Conservation (phyloP, 1,140 invertebrate genomes). For the Orchestia grillus region DNA sequence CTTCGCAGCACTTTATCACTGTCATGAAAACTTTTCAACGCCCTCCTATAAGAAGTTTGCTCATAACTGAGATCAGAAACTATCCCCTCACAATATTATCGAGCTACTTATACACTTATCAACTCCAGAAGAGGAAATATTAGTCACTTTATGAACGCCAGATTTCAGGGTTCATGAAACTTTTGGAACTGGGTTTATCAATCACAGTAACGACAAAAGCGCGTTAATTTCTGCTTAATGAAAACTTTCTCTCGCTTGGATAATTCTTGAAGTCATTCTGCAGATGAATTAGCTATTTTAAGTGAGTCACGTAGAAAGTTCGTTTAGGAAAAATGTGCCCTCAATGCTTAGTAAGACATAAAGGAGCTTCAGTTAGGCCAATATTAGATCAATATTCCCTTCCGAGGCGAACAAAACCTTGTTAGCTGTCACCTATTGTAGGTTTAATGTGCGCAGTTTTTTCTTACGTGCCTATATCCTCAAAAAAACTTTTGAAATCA, state of each 20-base stretch:
- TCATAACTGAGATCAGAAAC: conserved; percentile 51
- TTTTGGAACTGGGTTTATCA: neutral
- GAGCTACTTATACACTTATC: conserved; percentile 49
- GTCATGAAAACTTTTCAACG: conserved; percentile 32
- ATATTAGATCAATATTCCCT: neutral
- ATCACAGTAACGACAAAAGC: neutral
- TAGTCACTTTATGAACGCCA: neutral
- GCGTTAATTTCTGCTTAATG: neutral
- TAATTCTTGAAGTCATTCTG: neutral
- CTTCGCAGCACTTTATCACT: conserved; percentile 24
- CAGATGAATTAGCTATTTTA: neutral
- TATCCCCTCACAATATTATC: conserved; percentile 47
- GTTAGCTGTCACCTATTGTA: no score
- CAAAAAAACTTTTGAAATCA: no score
- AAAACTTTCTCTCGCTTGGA: neutral
- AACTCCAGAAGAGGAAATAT: neutral
- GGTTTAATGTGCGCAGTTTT: no score
- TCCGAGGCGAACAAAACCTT: no score
- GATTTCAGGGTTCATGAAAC: neutral
- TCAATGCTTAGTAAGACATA: neutral
- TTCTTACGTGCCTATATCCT: no score
- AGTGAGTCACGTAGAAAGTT: neutral
- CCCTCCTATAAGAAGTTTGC: conserved; percentile 28
- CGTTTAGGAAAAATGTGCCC: neutral
- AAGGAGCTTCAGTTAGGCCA: neutral